Evolutionary conservation across 2,888 invertebrate species (phyloP), one percentile per base, ranked within the genome.

Genomic region (Cinara cedri): DNA sequence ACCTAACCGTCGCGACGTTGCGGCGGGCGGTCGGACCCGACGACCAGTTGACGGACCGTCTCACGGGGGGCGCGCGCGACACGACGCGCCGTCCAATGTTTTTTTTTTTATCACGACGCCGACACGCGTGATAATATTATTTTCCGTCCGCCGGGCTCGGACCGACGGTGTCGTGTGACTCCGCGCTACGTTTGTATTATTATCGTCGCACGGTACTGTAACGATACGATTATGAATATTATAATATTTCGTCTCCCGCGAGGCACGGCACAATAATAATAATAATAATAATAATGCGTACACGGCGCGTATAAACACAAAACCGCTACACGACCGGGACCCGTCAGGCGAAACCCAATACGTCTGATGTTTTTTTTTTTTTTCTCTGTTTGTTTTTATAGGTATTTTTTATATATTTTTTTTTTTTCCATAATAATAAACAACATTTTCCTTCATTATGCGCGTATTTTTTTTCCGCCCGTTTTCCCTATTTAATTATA

Each of bases 141-240:
- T 24, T 55, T 21, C 42, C n/a, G 19, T 72, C 19, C 72, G 24
- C 34, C 34, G 34, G 34, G 44, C 55, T n/a, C n/a, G n/a, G n/a
- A n/a, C n/a, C n/a, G n/a, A 65, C 70, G 78, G 78, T 78, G 78
- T 78, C 78, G 78, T 78, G 60, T 78, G 70, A 78, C 78, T 34
- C 34, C 6, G 6, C 3, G 6, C 34, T n/a, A n/a, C 34, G 34
- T 34, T 34, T 34, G n/a, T n/a, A n/a, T n/a, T n/a, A n/a, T n/a
- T n/a, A n/a, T n/a, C n/a, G n/a, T n/a, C n/a, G 3, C 34, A 34
- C 34, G n/a, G n/a, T n/a, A n/a, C n/a, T n/a, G 34, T 34, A 34
- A 34, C 3, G 3, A 34, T 34, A 34, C 34, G 34, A 34, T 34
- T 4, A 34, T 34, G 6, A 34, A 4, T 34, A 4, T 34, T 34